A percentile compares a stretch with the other conserved stretches of the same genome.
phyloP scores from a whole-genome alignment of 2,113 vertebrate genomes.

The Anseranas semipalmata region DNA sequence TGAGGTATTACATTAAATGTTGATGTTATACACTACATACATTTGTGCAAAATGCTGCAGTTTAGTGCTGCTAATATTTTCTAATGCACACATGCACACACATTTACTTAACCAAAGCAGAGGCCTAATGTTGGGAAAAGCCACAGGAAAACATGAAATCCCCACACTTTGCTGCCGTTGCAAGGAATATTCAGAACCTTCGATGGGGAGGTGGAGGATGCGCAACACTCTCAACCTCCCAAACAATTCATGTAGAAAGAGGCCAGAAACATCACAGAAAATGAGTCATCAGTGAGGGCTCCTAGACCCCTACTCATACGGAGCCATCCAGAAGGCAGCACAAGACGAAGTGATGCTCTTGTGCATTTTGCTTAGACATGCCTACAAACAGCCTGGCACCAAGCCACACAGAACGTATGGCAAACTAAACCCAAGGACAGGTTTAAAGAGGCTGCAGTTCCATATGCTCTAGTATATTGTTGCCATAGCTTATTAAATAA shows the following conservation, averaged over 20 bases:
- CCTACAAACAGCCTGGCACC: background rate
- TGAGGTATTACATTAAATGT: background rate
- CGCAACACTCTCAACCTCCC: rapidly evolving
- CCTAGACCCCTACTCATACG: rapidly evolving
- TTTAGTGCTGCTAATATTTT: background rate
- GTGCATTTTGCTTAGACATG: background rate
- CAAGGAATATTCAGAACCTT: background rate
- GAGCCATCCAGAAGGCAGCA: background rate
- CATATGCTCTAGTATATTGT: background rate
- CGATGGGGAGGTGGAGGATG: background rate
- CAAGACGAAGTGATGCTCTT: background rate
- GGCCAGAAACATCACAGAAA: background rate
- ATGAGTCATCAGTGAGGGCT: rapidly evolving
- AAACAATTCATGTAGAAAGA: background rate
- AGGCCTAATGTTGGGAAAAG: background rate
- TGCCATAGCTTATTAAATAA: background rate
- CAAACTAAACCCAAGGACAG: background rate
- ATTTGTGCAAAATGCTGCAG: background rate
- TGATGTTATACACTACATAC: background rate
- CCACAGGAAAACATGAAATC: background rate
- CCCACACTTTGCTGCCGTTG: background rate
- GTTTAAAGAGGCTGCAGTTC: background rate
- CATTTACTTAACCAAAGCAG: background rate
- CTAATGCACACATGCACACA: background rate
- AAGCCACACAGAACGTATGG: rapidly evolving